Evolutionary conservation across 2,888 invertebrate species (phyloP).

Genomic region (Watsonalla cultraria): DNA sequence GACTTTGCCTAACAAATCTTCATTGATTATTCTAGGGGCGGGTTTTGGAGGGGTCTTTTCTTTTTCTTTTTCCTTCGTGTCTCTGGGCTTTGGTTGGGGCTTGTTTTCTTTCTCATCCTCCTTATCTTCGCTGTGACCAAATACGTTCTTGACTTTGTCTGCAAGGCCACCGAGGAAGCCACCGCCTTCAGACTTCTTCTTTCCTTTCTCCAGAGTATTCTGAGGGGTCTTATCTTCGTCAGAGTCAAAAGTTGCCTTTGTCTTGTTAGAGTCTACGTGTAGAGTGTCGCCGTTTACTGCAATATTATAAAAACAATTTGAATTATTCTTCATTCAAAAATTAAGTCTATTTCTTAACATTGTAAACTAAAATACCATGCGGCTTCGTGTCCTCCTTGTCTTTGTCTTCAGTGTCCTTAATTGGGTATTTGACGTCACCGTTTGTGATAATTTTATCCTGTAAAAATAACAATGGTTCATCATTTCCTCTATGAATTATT

Average conservation of each 20-base stretch:
- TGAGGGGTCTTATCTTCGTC: constrained; percentile 76
- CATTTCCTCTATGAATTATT: background rate
- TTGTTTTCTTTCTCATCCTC: constrained; percentile 39
- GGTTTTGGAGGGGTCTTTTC: constrained; percentile 65
- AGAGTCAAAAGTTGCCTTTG: constrained; percentile 76
- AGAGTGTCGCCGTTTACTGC: constrained; percentile 68
- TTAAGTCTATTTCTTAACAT: background rate
- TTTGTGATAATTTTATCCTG: constrained; percentile 65
- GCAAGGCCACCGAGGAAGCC: constrained; percentile 65
- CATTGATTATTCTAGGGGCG: constrained; percentile 64
- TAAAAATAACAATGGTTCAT: constrained; percentile 11
- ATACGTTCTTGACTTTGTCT: constrained; percentile 62
- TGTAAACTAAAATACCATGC: constrained; percentile 42
- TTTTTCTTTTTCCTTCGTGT: constrained; percentile 27
- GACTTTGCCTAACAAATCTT: constrained; percentile 69
- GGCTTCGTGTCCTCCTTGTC: constrained; percentile 48
- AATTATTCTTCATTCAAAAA: background rate
- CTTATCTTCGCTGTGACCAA: constrained; percentile 63
- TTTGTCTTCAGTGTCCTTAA: constrained; percentile 36
- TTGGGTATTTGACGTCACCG: constrained; percentile 60
- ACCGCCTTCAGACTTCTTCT: constrained; percentile 62
- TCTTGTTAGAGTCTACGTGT: constrained; percentile 73
- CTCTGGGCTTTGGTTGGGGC: constrained; percentile 25
- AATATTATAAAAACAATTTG: constrained; percentile 18
- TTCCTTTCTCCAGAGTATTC: constrained; percentile 74